Percentiles rank a stretch among this genome's conserved stretches.
Conservation (phyloP, 1,140 invertebrate species). For the Drosophila mayri region DNA sequence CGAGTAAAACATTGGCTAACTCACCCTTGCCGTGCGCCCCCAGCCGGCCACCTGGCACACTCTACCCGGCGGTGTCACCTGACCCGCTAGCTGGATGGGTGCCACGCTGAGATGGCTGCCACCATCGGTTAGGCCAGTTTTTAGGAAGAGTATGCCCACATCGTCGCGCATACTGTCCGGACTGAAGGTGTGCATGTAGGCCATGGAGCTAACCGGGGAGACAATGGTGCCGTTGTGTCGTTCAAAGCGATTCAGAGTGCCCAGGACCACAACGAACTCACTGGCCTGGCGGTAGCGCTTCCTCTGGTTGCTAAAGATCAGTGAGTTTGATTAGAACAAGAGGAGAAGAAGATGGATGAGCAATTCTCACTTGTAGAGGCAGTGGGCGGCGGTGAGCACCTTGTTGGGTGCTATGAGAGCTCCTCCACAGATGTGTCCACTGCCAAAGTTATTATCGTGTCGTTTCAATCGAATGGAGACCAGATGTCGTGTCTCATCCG, state of each 20-base stretch:
- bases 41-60: constrained; percentile 77
- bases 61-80: constrained; percentile 37
- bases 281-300: constrained; percentile 71
- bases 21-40: constrained; percentile 74
- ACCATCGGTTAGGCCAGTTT: constrained; percentile 13
- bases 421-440: constrained; percentile 84
- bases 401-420: constrained; percentile 79
- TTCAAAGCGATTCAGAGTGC: constrained; percentile 75
- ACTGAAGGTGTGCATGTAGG: constrained; percentile 80
- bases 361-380: constrained; percentile 83
- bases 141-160: constrained; percentile 74
- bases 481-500: constrained; percentile 59
- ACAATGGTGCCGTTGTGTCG: constrained; percentile 67
- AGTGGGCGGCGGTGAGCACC: constrained; percentile 86
- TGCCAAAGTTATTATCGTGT: constrained; percentile 72
- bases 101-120: constrained; percentile 47
- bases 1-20: not conserved
- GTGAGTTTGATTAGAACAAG: not conserved
- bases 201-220: constrained; percentile 71
- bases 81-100: constrained; percentile 63
- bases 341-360: not conserved
- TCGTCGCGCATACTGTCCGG: constrained; percentile 80
- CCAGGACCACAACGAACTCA: constrained; percentile 78
- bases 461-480: constrained; percentile 80
- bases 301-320: constrained; percentile 40